These are phyloP conservation scores for Indri indri DNA, from an alignment of 2,113 vertebrate species.

Conservation along the genomic window DNA sequence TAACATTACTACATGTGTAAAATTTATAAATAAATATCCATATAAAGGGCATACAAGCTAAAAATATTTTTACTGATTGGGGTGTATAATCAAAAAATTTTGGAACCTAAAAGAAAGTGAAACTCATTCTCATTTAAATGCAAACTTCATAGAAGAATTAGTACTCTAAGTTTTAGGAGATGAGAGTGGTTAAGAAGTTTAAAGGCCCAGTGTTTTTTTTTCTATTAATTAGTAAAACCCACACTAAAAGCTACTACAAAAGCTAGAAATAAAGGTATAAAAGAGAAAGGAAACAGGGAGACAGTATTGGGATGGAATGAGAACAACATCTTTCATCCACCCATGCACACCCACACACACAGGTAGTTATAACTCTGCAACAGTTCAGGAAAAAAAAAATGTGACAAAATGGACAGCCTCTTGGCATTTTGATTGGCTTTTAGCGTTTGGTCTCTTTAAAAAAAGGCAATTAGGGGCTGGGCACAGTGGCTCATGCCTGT, in stretches of 20 bases:
- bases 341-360: no score
- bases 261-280: not conserved
- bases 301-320: not conserved
- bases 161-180: not conserved
- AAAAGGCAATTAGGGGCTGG: not conserved
- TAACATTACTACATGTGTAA: not conserved
- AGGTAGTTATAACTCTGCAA: not conserved
- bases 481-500: no score
- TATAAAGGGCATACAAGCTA: not conserved
- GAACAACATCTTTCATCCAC: not conserved
- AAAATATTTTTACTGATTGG: not conserved
- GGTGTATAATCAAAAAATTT: not conserved
- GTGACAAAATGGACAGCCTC: not conserved
- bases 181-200: not conserved
- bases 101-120: not conserved
- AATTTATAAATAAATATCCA: not conserved
- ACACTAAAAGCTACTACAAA: not conserved
- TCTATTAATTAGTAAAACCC: not conserved
- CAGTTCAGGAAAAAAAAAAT: not conserved
- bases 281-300: not conserved
- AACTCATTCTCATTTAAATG: slow-evolving; percentile 30
- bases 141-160: not conserved
- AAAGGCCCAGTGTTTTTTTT: slow-evolving; percentile 2
- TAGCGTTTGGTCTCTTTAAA: not conserved
- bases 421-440: not conserved